These are phyloP conservation scores for Goniozus legneri DNA, from an alignment of 1,140 invertebrate genomes.

Conservation along the genomic window DNA sequence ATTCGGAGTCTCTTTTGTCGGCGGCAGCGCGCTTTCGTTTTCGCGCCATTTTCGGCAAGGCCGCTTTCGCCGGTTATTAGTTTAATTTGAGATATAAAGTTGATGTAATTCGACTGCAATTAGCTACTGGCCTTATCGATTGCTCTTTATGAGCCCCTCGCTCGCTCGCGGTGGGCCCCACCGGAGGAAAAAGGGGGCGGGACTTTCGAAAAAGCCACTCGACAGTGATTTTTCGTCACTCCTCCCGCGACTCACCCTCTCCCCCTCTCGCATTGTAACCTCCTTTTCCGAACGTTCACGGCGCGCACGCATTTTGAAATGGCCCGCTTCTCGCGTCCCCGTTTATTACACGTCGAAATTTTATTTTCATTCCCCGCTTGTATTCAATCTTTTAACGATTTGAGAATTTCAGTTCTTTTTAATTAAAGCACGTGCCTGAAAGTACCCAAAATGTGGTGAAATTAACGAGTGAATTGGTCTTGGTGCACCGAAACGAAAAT, in stretches of 20 bases:
- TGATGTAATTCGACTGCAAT: constrained; percentile 30
- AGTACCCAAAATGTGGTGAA: too few relatives aligned
- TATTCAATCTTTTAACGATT: too few relatives aligned
- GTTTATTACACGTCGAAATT: too few relatives aligned
- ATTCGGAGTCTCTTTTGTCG: constrained; percentile 27
- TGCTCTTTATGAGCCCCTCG: constrained; percentile 26
- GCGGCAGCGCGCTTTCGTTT: constrained; percentile 33
- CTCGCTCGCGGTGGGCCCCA: constrained; percentile 13
- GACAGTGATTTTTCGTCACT: neutral
- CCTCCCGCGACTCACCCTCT: too few relatives aligned
- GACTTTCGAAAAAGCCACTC: constrained; percentile 10
- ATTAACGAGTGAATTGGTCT: too few relatives aligned
- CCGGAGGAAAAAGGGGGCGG: neutral
- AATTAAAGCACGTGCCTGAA: too few relatives aligned
- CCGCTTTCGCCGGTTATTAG: constrained; percentile 44
- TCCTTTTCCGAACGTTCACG: neutral
- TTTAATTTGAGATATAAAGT: constrained; percentile 37
- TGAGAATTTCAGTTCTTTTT: too few relatives aligned
- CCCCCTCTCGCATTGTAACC: neutral
- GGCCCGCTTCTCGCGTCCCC: too few relatives aligned
- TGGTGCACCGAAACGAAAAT: too few relatives aligned
- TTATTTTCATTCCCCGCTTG: too few relatives aligned
- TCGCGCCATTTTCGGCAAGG: constrained; percentile 42
- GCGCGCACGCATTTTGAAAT: too few relatives aligned
- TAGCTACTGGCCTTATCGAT: constrained; percentile 33